Evolutionary conservation across 2,888 invertebrate species (phyloP), one percentile per base, ranked within the genome.

Genomic region (Geophilus truncorum): DNA sequence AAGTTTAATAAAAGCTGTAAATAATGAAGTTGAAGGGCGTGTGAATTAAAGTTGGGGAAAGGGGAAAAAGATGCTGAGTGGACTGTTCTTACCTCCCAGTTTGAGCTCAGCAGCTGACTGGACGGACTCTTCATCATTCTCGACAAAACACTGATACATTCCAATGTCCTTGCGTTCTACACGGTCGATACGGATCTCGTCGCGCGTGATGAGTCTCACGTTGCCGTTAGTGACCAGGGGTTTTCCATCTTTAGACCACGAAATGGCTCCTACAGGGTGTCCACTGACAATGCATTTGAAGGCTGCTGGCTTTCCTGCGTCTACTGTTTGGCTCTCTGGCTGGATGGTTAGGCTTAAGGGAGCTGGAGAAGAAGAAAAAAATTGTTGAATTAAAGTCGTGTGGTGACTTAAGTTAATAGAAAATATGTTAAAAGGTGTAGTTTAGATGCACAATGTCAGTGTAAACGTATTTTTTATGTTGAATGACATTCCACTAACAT

Each of bases 241-340:
- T 84, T 89, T 89, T 36, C 92, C 93, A 86, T 95, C 92, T 87
- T 94, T 93, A 85, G 93, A 89, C 95, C 95, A 96, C 85, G 90
- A 90, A 81, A 94, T 90, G 84, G 91, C 90, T 83, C 92, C 91
- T 82, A 94, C 90, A 21, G 96, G 96, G 88, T 93, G 93, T 7
- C 97, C 97, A 81, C 92, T 91, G 80, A 94, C 91, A 86, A 93
- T 93, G 88, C 97, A 97, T 86, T 94, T 94, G 86, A 97, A 94
- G 85, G 90, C 91, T 78, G 94, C 93, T 85, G 94, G 92, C 85
- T 93, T 92, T 82, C 94, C 95, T 82, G 93, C 91, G 87, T 96
- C 96, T 81, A 94, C 92, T 83, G 93, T 92, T 86, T 90, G 90
- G 77, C 85, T 84, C n/a, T 85, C 85, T 0, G 89, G 89, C 15